Conservation (phyloP, 2,113 vertebrate species). For the Arvicanthis niloticus region DNA sequence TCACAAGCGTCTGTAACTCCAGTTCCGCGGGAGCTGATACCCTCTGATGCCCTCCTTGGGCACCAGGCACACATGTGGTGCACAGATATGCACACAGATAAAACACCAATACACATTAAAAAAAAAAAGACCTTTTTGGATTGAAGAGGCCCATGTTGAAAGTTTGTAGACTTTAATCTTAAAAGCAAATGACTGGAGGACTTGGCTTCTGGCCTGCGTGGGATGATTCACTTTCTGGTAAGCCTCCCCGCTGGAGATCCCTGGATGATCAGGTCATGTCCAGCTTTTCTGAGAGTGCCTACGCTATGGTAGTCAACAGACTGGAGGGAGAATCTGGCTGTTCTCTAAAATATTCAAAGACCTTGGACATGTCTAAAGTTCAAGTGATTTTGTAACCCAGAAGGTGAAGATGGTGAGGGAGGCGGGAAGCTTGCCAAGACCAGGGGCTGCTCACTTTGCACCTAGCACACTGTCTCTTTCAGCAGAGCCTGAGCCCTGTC, state of each 20-base stretch:
- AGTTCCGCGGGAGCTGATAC: not conserved
- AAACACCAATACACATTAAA: not conserved
- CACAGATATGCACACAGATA: not conserved
- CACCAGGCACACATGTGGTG: not conserved
- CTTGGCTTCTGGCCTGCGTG: not conserved
- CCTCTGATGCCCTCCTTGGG: not conserved
- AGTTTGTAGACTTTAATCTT: not conserved
- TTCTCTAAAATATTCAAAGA: constrained; percentile 23
- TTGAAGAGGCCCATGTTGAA: not conserved
- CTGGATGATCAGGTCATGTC: not conserved
- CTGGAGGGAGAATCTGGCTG: not conserved
- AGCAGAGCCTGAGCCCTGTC: accelerated
- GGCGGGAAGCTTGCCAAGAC: not conserved
- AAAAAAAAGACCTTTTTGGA: not conserved
- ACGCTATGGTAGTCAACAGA: not conserved
- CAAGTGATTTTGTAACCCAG: not conserved
- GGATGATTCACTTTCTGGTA: not conserved
- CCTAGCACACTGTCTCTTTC: too few species aligned
- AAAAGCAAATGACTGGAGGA: not conserved
- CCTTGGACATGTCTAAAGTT: constrained; percentile 27
- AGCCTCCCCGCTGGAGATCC: not conserved
- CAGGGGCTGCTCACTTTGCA: not conserved
- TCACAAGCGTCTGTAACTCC: not conserved
- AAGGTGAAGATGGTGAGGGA: not conserved
- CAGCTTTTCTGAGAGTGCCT: not conserved